Evolutionary conservation across 2,113 vertebrate species (phyloP).

Genomic region (Cyphomyrus plagiostoma): DNA sequence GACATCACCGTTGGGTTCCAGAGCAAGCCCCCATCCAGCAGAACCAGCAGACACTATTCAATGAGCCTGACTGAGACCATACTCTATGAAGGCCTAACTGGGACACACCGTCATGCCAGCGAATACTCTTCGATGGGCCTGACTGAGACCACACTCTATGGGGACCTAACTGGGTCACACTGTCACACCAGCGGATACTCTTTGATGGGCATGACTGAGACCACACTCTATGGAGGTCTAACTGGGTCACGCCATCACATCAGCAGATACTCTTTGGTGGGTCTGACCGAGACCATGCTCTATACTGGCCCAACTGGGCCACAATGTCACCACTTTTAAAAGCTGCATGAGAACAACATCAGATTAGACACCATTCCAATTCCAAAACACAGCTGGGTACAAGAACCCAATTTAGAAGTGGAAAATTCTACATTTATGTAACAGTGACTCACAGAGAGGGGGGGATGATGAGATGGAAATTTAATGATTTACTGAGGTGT

Average conservation of each 20-base stretch:
- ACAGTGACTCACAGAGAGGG: background rate
- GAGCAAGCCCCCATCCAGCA: background rate
- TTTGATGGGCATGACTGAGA: background rate
- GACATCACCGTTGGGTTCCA: background rate
- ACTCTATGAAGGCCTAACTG: background rate
- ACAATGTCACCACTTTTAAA: background rate
- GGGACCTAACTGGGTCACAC: background rate
- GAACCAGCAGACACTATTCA: background rate
- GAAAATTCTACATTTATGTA: background rate
- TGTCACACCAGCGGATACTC: background rate
- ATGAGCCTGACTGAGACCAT: background rate
- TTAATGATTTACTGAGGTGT: background rate
- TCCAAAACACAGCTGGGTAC: background rate
- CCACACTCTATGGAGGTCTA: background rate
- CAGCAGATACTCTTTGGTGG: background rate
- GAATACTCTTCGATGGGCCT: background rate
- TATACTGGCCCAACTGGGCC: background rate
- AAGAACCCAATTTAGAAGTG: background rate
- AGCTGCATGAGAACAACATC: background rate
- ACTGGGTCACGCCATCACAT: background rate
- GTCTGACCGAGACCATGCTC: background rate
- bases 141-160: background rate
- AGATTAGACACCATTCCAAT: background rate
- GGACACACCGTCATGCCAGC: background rate
- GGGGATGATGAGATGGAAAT: background rate